Evolutionary conservation across 2,888 invertebrate genomes (phyloP).

Genomic region (Pyrrhosoma nymphula): DNA sequence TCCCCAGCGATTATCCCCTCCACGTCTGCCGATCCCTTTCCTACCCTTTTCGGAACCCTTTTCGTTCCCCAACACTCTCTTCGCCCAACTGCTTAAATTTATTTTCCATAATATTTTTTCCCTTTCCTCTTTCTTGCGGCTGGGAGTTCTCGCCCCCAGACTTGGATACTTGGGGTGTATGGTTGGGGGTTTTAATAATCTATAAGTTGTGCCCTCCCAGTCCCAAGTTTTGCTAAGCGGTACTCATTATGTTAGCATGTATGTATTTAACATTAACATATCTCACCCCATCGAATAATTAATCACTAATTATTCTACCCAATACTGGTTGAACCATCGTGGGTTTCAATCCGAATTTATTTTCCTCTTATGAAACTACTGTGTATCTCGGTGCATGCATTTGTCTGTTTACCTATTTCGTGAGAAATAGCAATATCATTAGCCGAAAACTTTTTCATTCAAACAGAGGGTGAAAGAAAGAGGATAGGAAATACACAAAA

Average conservation of each 20-base stretch:
- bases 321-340: too few species aligned
- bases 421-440: too few species aligned
- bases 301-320: too few species aligned
- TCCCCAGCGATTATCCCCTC: constrained; percentile 52
- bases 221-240: background rate
- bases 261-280: background rate
- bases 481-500: too few species aligned
- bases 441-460: too few species aligned
- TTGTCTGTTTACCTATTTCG: too few species aligned
- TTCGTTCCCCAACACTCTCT: background rate
- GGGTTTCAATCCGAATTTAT: too few species aligned
- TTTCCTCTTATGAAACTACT: too few species aligned
- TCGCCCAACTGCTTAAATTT: constrained; percentile 4
- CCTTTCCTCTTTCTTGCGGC: background rate
- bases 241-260: background rate
- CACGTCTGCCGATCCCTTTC: background rate
- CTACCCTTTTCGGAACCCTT: background rate
- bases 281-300: background rate
- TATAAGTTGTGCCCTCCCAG: background rate
- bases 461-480: too few species aligned
- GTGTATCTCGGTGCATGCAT: too few species aligned
- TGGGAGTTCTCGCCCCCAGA: background rate
- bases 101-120: constrained; percentile 44
- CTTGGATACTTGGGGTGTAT: background rate
- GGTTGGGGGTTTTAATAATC: background rate